Conservation (phyloP, 2,797 vertebrate genomes). For the Chelon auratus region DNA sequence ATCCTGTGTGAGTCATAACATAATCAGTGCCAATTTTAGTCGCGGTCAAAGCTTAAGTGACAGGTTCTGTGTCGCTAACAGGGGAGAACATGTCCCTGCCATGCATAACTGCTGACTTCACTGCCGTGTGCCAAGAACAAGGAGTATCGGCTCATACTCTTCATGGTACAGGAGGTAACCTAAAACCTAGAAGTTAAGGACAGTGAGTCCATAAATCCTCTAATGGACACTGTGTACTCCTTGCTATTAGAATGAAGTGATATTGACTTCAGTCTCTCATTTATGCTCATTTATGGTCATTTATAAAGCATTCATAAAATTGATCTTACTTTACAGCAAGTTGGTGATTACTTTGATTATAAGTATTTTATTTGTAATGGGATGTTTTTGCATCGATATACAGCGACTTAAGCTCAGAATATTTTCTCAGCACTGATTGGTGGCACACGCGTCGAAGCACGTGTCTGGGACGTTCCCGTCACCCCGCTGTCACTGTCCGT, state of each 20-base stretch:
- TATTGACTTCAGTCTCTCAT: background rate
- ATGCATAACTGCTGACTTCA: slow-evolving; percentile 43
- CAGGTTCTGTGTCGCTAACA: slow-evolving; percentile 60
- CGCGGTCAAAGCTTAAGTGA: slow-evolving; percentile 61
- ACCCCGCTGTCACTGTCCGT: slow-evolving; percentile 70
- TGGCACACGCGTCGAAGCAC: slow-evolving; percentile 65
- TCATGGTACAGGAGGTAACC: slow-evolving; percentile 7
- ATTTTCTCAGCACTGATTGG: background rate
- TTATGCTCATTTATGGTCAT: background rate
- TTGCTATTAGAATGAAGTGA: background rate
- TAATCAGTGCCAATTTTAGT: slow-evolving; percentile 82
- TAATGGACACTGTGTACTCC: background rate
- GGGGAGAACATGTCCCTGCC: slow-evolving; percentile 53
- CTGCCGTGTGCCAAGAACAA: slow-evolving; percentile 43
- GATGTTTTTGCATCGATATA: background rate
- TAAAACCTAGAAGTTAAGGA: slow-evolving; percentile 18
- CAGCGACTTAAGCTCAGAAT: background rate
- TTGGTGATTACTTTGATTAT: background rate
- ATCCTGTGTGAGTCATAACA: slow-evolving; percentile 72
- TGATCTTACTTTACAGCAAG: background rate
- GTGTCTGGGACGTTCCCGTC: slow-evolving; percentile 47
- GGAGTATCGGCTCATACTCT: slow-evolving; percentile 28
- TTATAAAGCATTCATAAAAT: background rate
- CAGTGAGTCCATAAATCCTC: slow-evolving; percentile 17
- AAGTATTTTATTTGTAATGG: background rate